Base-by-base conservation (phyloP, 2,888 invertebrate species). In the Parnassius smintheus region DNA sequence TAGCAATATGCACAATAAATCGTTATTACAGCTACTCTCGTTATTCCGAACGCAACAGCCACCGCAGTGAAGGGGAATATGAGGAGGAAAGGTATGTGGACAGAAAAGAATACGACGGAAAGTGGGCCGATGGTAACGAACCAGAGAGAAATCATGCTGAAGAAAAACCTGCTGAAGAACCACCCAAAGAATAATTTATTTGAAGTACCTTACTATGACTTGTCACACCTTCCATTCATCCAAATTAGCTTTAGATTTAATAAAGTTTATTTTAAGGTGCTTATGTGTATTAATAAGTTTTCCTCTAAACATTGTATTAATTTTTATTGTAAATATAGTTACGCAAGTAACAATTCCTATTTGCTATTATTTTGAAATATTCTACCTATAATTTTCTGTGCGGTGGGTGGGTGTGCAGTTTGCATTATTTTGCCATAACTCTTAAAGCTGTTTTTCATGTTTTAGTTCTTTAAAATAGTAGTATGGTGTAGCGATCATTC, bases 91-190 rank as follows among this genome's bases (percentile, higher is more conserved):
- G 92, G 70, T 93, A 91, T 78, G 93, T 93, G 65, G 93, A 93
- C 78, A 86, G 94, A 59, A 94, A 94, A 78, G 93, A 93, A 69
- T 94, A 93, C 73, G 94, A 94, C 71, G 94, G 94, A 4, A 94
- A 94, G 77, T 94, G 94, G 94, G 93, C 94, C 0, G 94, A 94
- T 62, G 93, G 93, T 45, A 92, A 93, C 64, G 92, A 92, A 62
- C 89, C 90, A 0, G 90, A 88, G 48, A 75, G 85, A 58, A 76
- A 75, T 9, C 80, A 82, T 65, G 62, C 77, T 0, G 89, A 89
- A 56, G 88, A 90, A 42, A 87, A 88, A 66, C 83, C 87, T 7
- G 77, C 82, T n/a, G 75, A 74, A 46, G 86, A 85, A 65, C 83
- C 77, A 56, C 85, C 88, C 69, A 89, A 91, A 78, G 89, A 90